Evolutionary conservation across 1,140 invertebrate genomes (phyloP).

Genomic region (Drosophila truncata): DNA sequence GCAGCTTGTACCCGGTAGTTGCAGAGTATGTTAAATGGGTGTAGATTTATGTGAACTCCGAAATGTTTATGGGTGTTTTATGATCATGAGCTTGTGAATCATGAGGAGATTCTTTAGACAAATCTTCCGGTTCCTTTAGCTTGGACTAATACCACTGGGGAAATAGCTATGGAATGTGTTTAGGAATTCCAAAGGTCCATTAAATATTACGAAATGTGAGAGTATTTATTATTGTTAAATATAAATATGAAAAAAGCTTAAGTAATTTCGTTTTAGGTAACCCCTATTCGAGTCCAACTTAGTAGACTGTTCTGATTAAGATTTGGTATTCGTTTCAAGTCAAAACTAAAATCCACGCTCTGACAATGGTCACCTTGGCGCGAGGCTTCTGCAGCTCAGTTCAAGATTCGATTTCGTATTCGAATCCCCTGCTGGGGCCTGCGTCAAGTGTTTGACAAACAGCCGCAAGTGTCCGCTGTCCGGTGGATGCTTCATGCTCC

Average conservation of each 20-base stretch:
- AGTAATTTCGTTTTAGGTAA: no score
- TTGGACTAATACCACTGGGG: not conserved
- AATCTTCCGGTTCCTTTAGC: slow-evolving; percentile 12
- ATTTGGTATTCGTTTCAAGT: slow-evolving; percentile 22
- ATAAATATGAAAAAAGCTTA: no score
- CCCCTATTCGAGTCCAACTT: slow-evolving; percentile 3
- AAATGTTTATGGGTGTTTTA: slow-evolving; percentile 13
- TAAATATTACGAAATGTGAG: not conserved
- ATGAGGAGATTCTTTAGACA: not conserved
- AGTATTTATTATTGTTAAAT: not conserved
- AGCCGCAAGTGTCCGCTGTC: slow-evolving; percentile 52
- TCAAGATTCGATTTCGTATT: slow-evolving; percentile 6
- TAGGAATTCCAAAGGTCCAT: no score
- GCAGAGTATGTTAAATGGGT: slow-evolving; percentile 22
- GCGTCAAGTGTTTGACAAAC: slow-evolving; percentile 76
- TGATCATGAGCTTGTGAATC: slow-evolving; percentile 23
- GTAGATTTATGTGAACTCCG: slow-evolving; percentile 28
- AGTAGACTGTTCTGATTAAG: slow-evolving; percentile 18
- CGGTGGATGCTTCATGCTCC: slow-evolving; percentile 27
- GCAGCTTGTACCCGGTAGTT: slow-evolving; percentile 36
- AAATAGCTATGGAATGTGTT: no score
- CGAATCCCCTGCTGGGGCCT: slow-evolving; percentile 32
- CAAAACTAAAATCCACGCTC: slow-evolving; percentile 41
- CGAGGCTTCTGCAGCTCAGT: slow-evolving; percentile 13
- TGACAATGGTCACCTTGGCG: slow-evolving; percentile 67